Evolutionary conservation across 2,113 vertebrate genomes (phyloP).

Genomic region (Sterrhoptilus dennistouni): DNA sequence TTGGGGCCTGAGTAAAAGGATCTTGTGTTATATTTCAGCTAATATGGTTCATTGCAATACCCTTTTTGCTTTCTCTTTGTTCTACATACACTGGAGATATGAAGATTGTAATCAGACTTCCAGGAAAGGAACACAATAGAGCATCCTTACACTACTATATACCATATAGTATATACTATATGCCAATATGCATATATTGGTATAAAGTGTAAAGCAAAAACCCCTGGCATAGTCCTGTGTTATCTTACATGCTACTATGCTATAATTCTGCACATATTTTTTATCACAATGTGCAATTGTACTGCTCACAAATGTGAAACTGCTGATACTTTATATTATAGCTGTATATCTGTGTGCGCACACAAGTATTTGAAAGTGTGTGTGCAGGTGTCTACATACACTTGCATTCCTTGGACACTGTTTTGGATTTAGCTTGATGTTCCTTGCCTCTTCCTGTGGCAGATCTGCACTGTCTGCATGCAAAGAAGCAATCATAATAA

Average conservation of each 20-base stretch:
- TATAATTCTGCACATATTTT: not conserved
- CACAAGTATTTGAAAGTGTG: rapidly evolving
- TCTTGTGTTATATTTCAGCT: not conserved
- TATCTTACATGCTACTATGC: not conserved
- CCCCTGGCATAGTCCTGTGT: not conserved
- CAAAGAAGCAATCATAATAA: not conserved
- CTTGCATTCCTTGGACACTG: not conserved
- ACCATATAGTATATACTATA: no score
- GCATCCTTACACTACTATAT: not conserved
- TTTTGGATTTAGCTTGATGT: not conserved
- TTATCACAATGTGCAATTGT: not conserved
- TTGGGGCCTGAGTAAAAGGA: not conserved
- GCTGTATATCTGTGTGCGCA: rapidly evolving
- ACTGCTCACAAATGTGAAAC: not conserved
- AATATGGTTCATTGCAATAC: not conserved
- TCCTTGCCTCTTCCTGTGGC: not conserved
- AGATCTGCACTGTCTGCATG: not conserved
- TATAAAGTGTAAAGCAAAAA: not conserved
- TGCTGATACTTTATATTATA: not conserved
- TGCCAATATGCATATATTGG: not conserved
- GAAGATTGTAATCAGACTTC: not conserved
- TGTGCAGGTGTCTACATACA: not conserved
- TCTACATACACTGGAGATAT: not conserved
- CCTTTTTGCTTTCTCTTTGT: not conserved
- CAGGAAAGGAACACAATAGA: not conserved